These are phyloP conservation scores for Patiria pectinifera DNA, from an alignment of 53 echinoderm and acorn worm genomes.

Conservation along the genomic window DNA sequence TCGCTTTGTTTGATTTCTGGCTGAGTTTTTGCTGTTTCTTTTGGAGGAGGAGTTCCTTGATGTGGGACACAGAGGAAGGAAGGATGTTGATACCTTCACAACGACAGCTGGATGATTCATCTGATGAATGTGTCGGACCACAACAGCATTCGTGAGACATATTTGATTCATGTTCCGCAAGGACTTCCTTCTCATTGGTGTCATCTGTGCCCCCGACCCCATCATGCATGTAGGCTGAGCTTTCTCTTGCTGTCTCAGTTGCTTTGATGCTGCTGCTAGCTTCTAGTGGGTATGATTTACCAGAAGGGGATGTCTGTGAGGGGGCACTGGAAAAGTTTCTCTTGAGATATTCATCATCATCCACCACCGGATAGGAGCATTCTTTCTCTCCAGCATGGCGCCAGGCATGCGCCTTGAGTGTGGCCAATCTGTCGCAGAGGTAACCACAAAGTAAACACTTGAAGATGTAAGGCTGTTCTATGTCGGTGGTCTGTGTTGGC, in stretches of 20 bases:
- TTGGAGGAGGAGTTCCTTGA: slow-evolving; percentile 34
- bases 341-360: slow-evolving; percentile 58
- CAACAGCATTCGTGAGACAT: slow-evolving; percentile 15
- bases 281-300: not conserved
- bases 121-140: not conserved
- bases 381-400: slow-evolving; percentile 94
- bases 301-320: not conserved
- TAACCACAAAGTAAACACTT: slow-evolving; percentile 96
- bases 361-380: slow-evolving; percentile 92
- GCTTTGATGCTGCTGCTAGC: not conserved
- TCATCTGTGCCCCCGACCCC: not conserved
- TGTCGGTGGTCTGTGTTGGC: slow-evolving; percentile 23
- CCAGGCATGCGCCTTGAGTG: slow-evolving; percentile 96
- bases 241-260: not conserved
- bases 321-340: slow-evolving; percentile 8
- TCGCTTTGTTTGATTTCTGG: not conserved
- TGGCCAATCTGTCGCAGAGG: slow-evolving; percentile 91
- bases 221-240: not conserved
- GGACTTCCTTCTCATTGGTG: not conserved
- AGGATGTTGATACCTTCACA: slow-evolving; percentile 70
- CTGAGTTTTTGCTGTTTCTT: not conserved
- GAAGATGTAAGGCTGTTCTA: slow-evolving; percentile 62
- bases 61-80: slow-evolving; percentile 30
- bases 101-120: slow-evolving; percentile 47
- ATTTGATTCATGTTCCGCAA: not conserved